phyloP scores from a whole-genome alignment of 2,888 invertebrate genomes.

The Pandemis heparana region DNA sequence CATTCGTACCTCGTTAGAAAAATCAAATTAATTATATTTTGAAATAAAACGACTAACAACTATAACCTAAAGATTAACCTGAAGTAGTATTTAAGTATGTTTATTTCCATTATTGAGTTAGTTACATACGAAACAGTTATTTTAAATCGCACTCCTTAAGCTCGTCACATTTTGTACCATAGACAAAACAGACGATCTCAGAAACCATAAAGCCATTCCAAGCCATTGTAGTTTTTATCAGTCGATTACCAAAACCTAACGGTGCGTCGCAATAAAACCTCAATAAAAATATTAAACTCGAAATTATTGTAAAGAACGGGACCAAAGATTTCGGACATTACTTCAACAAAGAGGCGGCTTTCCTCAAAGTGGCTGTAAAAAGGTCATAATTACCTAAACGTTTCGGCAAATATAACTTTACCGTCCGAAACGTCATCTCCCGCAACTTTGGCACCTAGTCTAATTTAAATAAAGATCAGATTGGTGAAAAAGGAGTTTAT shows the following conservation, averaged over 20 bases:
- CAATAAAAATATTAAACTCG: constrained; percentile 60
- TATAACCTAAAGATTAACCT: neutral
- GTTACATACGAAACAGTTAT: neutral
- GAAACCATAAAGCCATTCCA: constrained; percentile 32
- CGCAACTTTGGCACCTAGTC: constrained; percentile 30
- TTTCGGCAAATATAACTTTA: constrained; percentile 38
- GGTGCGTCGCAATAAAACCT: constrained; percentile 56
- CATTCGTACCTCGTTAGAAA: too few species aligned
- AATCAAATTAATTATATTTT: too few species aligned
- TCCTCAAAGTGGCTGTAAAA: constrained; percentile 67
- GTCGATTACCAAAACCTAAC: constrained; percentile 52
- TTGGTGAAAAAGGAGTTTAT: constrained; percentile 13
- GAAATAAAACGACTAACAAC: too few species aligned
- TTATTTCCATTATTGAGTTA: too few species aligned
- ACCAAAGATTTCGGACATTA: constrained; percentile 62
- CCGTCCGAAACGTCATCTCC: constrained; percentile 1
- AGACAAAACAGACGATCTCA: constrained; percentile 12
- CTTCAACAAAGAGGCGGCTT: constrained; percentile 61
- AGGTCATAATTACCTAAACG: constrained; percentile 65
- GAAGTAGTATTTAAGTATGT: too few species aligned
- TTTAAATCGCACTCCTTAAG: neutral
- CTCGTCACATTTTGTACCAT: neutral
- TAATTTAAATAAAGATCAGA: constrained; percentile 41
- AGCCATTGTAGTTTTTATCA: constrained; percentile 37
- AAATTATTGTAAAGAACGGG: constrained; percentile 48